Evolutionary conservation across 2,113 vertebrate genomes (phyloP), one percentile per base, ranked within the genome.

Genomic region (Neotragus pygmaeus): DNA sequence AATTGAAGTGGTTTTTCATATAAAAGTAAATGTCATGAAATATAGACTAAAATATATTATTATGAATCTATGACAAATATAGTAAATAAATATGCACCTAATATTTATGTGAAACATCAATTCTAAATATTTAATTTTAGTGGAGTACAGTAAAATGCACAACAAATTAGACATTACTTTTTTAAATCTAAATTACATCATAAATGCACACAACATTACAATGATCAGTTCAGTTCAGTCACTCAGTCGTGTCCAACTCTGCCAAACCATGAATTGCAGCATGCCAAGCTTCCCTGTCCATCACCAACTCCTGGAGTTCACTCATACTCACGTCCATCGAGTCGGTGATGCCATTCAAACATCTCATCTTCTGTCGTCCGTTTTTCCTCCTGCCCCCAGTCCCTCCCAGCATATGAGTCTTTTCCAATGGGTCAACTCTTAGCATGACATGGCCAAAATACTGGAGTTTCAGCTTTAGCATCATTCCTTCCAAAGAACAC

Each of bases 1-100:
- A 97, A 97, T 94, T 96, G 78, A 96, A 95, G 95, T 87, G 39
- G 93, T 97, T 97, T 98, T 96, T 98, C 95, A 97, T 58, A 92
- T 88, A 92, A 96, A 96, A 96, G 39, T 75, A 88, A 95, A 77
- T 95, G 82, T 80, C 90, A 97, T 91, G 47, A 96, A 97, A 93
- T 97, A 58, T 27, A 39, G 58, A 95, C 82, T 88, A 91, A 92
- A 96, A 86, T 82, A 86, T 97, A 80, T 95, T 95, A 96, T 92
- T 97, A 95, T 93, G 45, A 96, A 86, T 87, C 25, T 57, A 64
- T 91, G 57, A 83, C 82, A 97, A 88, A 88, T 70, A 90, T 85
- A 93, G 98, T 98, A 96, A 96, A 98, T 97, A 97, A 97, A 96
- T 81, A 87, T 89, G 82, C 66, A 55, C 25, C 16, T 80, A 73